Conservation (phyloP, 2,888 invertebrate species). For the Melieria omissa region DNA sequence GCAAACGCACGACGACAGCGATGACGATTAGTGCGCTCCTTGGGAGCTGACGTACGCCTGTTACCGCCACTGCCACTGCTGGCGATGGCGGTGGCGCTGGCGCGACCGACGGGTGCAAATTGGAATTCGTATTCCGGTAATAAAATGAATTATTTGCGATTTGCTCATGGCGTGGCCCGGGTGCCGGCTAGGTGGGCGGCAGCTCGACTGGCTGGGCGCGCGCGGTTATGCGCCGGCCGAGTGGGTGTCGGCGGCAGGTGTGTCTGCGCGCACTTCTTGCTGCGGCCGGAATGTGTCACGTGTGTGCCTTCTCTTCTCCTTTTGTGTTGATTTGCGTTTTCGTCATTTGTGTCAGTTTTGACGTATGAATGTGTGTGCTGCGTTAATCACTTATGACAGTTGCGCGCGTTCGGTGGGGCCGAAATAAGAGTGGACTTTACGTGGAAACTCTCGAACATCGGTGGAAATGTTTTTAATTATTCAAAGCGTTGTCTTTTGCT, state of each 20-base stretch:
- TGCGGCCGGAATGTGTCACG: neutral
- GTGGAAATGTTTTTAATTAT: neutral
- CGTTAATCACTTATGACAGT: slow-evolving; percentile 46
- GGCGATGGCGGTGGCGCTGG: neutral
- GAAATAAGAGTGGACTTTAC: no score
- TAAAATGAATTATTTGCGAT: no score
- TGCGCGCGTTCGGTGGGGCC: slow-evolving; percentile 33
- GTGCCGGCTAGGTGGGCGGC: slow-evolving; percentile 8
- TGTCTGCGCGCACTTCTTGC: neutral
- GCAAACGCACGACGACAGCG: no score
- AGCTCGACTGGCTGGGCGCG: neutral
- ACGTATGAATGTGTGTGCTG: slow-evolving; percentile 5
- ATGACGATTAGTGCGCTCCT: no score
- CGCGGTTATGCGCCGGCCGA: no score
- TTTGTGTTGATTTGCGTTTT: slow-evolving; percentile 36
- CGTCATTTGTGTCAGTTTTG: slow-evolving; percentile 33
- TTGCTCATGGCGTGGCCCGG: neutral
- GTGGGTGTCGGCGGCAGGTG: neutral
- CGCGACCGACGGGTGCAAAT: neutral
- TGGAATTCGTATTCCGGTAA: no score
- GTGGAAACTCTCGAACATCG: no score
- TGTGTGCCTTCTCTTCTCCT: neutral
- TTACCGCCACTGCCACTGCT: no score
- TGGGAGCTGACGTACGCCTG: no score
- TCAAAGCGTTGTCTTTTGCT: neutral